Percentiles rank a stretch among this genome's conserved stretches.
phyloP scores from a whole-genome alignment of 2,113 vertebrate genomes.

The Perca fluviatilis region DNA sequence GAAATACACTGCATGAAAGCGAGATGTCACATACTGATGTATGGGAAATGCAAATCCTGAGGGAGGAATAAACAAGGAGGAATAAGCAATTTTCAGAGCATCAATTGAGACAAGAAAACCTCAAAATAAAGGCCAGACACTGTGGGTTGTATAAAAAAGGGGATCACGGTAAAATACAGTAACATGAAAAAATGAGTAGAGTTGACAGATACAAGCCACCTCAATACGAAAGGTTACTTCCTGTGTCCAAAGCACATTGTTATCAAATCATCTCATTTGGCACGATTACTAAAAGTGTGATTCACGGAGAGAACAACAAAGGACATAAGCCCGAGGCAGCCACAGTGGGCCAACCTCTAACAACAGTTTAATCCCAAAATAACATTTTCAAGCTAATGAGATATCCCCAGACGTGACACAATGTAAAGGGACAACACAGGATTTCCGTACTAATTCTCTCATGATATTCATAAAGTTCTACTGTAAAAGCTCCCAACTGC shows the following conservation, averaged over 20 bases:
- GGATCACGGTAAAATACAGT: not conserved
- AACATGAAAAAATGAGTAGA: not conserved
- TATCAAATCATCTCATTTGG: constrained; percentile 25
- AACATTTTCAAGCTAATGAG: not conserved
- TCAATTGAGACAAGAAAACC: not conserved
- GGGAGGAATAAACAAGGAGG: not conserved
- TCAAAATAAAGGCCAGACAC: not conserved
- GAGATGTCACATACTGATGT: constrained; percentile 29
- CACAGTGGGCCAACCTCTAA: not conserved
- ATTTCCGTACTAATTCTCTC: not conserved
- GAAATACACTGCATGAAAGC: constrained; percentile 14
- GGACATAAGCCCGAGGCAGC: not conserved
- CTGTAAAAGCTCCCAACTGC: not conserved
- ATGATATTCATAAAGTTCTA: not conserved
- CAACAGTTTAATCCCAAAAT: not conserved
- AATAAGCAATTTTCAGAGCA: not conserved
- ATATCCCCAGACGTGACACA: not conserved
- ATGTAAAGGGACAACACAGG: not conserved
- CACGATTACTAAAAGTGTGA: not conserved
- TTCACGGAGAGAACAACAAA: not conserved
- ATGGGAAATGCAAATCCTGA: constrained; percentile 34
- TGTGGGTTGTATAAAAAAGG: not conserved
- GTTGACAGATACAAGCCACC: constrained; percentile 26
- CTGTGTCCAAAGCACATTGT: constrained; percentile 20
- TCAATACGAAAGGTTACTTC: constrained; percentile 19